A percentile compares a stretch with the other conserved stretches of the same genome.
Evolutionary conservation across 1,140 invertebrate species (phyloP).

Genomic region (Solenopsis invicta): DNA sequence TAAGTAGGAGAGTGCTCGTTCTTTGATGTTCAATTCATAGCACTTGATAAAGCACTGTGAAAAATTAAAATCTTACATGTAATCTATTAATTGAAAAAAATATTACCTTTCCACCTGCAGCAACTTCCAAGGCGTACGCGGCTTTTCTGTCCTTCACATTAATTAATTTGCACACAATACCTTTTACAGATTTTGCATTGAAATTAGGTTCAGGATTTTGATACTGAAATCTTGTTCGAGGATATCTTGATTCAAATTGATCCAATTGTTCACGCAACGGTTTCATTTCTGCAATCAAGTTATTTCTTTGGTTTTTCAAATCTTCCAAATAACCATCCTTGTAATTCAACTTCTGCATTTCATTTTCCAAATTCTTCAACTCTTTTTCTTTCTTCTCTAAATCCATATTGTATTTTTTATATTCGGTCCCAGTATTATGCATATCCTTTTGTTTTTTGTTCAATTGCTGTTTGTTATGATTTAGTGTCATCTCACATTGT

Average conservation of each 20-base stretch:
- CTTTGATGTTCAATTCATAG: too few species aligned
- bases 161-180: conserved; percentile 93
- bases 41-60: too few species aligned
- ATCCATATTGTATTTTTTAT: conserved; percentile 90
- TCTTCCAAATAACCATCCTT: conserved; percentile 89
- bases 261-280: conserved; percentile 88
- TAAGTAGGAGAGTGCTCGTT: too few species aligned
- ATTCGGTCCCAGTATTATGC: conserved; percentile 91
- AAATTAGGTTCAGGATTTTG: conserved; percentile 93
- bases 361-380: conserved; percentile 88
- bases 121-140: conserved; percentile 94
- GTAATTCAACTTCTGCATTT: conserved; percentile 90
- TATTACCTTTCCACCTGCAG: conserved; percentile 94
- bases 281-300: conserved; percentile 87
- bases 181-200: conserved; percentile 92
- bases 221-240: conserved; percentile 92
- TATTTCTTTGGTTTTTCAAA: conserved; percentile 87
- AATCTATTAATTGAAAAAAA: neutral
- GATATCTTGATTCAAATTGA: conserved; percentile 89
- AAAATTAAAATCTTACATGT: too few species aligned
- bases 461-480: conserved; percentile 91
- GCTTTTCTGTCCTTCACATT: conserved; percentile 91
- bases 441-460: conserved; percentile 91
- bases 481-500: conserved; percentile 92
- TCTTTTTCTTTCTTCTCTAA: conserved; percentile 89